These are phyloP conservation scores for Heliconius ismenius DNA, from an alignment of 2,888 invertebrate species.

Conservation along the genomic window DNA sequence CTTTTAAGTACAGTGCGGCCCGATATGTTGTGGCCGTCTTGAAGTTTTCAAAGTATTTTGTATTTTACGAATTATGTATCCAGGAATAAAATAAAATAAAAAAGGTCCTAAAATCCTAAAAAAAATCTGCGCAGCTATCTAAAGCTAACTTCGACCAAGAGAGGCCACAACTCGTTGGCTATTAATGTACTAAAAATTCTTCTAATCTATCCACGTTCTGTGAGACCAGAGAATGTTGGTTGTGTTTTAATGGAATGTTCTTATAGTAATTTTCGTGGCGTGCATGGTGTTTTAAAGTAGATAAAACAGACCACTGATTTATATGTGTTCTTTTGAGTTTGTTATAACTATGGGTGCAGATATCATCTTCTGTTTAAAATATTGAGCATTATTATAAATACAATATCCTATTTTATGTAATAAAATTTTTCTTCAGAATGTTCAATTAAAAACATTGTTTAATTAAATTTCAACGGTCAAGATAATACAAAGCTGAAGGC, in stretches of 20 bases:
- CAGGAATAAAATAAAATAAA: too few relatives aligned
- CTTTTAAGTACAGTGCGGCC: background rate
- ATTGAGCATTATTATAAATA: background rate
- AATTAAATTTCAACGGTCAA: background rate
- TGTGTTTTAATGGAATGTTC: conserved; percentile 25
- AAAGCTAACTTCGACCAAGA: background rate
- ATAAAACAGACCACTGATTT: conserved; percentile 21
- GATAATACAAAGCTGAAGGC: background rate
- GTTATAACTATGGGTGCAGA: background rate
- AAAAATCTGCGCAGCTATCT: background rate
- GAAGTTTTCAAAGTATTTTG: too few relatives aligned
- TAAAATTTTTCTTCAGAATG: background rate
- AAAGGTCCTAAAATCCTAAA: background rate
- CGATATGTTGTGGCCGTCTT: background rate
- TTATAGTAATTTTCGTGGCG: conserved; percentile 30
- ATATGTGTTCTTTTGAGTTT: conserved; percentile 22
- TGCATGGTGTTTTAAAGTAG: conserved; percentile 21
- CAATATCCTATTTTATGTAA: background rate
- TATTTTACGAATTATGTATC: too few relatives aligned
- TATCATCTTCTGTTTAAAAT: background rate
- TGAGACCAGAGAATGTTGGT: conserved; percentile 28
- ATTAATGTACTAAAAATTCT: background rate
- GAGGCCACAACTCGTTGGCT: background rate
- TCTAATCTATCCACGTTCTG: background rate
- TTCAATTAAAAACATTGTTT: background rate